Evolutionary conservation across 2,888 invertebrate species (phyloP), one percentile per base, ranked within the genome.

Genomic region (Clitarchus hookeri): DNA sequence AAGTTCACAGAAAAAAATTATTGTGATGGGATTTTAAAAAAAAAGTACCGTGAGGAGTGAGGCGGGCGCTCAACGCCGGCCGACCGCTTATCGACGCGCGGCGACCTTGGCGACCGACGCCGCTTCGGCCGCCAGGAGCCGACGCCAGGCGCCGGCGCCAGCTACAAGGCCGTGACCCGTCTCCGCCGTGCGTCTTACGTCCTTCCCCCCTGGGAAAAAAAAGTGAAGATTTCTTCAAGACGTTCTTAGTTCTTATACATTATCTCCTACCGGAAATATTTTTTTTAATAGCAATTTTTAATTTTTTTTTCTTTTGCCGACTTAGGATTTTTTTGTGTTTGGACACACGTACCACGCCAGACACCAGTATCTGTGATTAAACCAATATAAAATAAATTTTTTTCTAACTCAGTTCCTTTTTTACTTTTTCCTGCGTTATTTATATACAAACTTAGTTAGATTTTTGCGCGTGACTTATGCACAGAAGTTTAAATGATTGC

Each of bases 61-160:
- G 65, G 23, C 11, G 23, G 65, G 8, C 11, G 65, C 13, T 11
- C 11, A 23, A 44, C 36, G 82, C 44, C 27, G 82, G 44, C 9
- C 82, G 82, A 26, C 78, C 78, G 78, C 25, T 11, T n/a, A n/a
- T 82, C 19, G 82, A 82, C 82, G 44, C 44, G 36, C 16, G 27
- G 27, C 27, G 82, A 12, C 82, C 82, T 82, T 82, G 82, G 82
- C 82, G 82, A 36, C 6, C 16, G 82, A 82, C 82, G 82, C 82
- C 82, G 12, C 82, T 9, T 16, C 82, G 16, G 82, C 82, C 82
- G 82, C 13, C 16, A 82, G 44, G n/a, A 19, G 65, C 23, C 19
- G 65, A 65, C 65, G 23, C n/a, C 65, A 8, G 65, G 65, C 65
- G 65, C 19, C 65, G 65, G 65, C 65, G 65, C 65, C 65, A 16